Evolutionary conservation across 2,888 invertebrate species (phyloP).

Genomic region (Rhopalosiphum nymphaeae): DNA sequence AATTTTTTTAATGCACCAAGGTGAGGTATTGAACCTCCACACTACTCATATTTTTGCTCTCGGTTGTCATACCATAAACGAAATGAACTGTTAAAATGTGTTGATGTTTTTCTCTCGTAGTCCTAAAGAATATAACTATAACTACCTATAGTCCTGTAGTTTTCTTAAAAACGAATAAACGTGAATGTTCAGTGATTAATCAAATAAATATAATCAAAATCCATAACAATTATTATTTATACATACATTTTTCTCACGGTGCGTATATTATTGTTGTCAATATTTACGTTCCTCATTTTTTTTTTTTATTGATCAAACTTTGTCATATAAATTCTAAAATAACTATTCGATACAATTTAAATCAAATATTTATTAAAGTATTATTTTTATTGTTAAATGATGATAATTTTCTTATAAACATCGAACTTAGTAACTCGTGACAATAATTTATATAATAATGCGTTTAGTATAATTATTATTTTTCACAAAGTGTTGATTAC

Average conservation of each 20-base stretch:
- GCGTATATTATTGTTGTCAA: neutral
- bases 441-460: neutral
- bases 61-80: neutral
- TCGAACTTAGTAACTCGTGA: neutral
- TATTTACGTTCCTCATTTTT: neutral
- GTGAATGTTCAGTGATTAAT: neutral
- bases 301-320: conserved; percentile 31
- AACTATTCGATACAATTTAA: neutral
- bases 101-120: neutral
- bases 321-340: neutral
- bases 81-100: neutral
- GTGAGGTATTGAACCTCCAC: neutral
- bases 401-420: neutral
- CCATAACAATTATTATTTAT: neutral
- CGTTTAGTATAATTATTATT: neutral
- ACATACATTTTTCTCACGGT: neutral
- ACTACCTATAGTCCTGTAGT: neutral
- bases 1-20: neutral
- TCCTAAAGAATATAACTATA: neutral
- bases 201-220: neutral
- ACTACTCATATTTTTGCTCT: neutral
- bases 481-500: neutral
- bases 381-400: neutral
- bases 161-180: neutral
- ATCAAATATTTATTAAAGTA: neutral